These are phyloP conservation scores for Caenorhabditis elegans DNA, from an alignment of 1,140 invertebrate genomes.

Conservation along the genomic window WBcel235 BX284604.4:1969001-1969500, in stretches of 20 bases:
- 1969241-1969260: constrained; percentile 24
- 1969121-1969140: constrained; percentile 36
- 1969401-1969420: too few species aligned
- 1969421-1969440: too few species aligned
- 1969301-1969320: constrained; percentile 39
- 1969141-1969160: background rate
- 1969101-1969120: constrained; percentile 8
- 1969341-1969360: background rate
- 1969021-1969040: background rate
- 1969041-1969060: background rate
- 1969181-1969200: background rate
- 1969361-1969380: background rate
- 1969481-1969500: background rate
- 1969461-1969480: background rate
- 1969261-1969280: constrained; percentile 43
- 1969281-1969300: constrained; percentile 38
- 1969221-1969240: constrained; percentile 37
- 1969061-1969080: too few species aligned
- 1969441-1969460: constrained; percentile 9
- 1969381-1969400: too few species aligned
- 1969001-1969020: too few species aligned
- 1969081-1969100: constrained; percentile 7
- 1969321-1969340: background rate
- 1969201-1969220: constrained; percentile 20
- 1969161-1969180: background rate